A percentile compares a stretch with the other conserved stretches of the same genome.
Conservation (phyloP, 2,797 vertebrate genomes). For the Sebastes iracundus region DNA sequence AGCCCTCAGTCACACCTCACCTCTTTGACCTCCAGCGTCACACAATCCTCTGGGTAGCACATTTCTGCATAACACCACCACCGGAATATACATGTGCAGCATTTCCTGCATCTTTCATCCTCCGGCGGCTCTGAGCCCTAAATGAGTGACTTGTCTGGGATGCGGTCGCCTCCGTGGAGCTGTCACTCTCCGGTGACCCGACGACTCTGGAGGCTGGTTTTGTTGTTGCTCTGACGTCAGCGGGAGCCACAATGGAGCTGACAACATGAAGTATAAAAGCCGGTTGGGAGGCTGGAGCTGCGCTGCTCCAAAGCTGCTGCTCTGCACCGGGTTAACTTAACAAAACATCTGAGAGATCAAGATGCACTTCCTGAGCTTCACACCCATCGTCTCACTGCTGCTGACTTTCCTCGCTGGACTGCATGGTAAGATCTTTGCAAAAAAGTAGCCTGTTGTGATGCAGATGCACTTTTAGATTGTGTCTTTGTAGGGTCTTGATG, state of each 20-base stretch:
- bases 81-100: neutral
- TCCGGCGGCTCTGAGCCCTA: neutral
- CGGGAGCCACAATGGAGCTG: conserved; percentile 51
- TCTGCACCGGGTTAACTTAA: conserved; percentile 6
- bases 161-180: conserved; percentile 41
- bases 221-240: conserved; percentile 81
- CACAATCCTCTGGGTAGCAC: neutral
- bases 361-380: conserved; percentile 45
- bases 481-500: neutral
- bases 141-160: conserved; percentile 30
- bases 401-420: conserved; percentile 38
- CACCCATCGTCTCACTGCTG: conserved; percentile 41
- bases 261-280: conserved; percentile 78
- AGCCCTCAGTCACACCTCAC: neutral
- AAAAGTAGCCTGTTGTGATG: neutral
- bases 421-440: conserved; percentile 60
- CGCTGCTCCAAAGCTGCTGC: conserved; percentile 26
- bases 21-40: neutral
- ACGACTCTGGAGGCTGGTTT: conserved; percentile 60
- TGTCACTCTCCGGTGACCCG: conserved; percentile 59
- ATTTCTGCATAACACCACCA: neutral
- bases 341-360: conserved; percentile 23
- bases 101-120: neutral
- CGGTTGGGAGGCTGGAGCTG: conserved; percentile 22
- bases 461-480: neutral